Percentiles rank a stretch among this genome's conserved stretches.
Conservation (phyloP, 2,797 vertebrate genomes). For the Urophycis tenuis region DNA sequence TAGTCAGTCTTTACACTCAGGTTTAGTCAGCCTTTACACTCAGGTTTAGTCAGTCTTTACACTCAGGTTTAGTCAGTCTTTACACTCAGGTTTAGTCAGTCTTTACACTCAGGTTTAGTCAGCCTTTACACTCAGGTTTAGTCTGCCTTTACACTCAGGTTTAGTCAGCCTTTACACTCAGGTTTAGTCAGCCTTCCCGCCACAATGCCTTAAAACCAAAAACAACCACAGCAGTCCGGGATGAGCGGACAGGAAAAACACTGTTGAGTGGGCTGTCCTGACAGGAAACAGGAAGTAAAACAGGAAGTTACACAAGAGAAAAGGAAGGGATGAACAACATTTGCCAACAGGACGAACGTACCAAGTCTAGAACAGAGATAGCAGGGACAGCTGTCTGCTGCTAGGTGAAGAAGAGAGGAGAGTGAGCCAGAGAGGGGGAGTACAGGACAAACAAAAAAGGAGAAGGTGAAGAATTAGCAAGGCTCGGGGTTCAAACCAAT, state of each 20-base stretch:
- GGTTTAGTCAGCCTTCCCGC: constrained; percentile 22
- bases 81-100: constrained; percentile 6
- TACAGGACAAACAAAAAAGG: constrained; percentile 41
- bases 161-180: constrained; percentile 15
- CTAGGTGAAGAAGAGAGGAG: constrained; percentile 71
- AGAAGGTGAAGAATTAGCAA: constrained; percentile 35
- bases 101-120: constrained; percentile 17
- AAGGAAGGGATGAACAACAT: constrained; percentile 62
- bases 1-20: constrained; percentile 15
- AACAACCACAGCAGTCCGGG: constrained; percentile 47
- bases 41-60: constrained; percentile 18
- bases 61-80: constrained; percentile 16
- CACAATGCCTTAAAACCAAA: constrained; percentile 13
- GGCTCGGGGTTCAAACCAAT: constrained; percentile 38
- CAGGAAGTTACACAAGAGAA: constrained; percentile 61
- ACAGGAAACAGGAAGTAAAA: constrained; percentile 65
- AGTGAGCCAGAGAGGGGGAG: constrained; percentile 56
- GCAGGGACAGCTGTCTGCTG: constrained; percentile 99
- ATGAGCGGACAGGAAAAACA: constrained; percentile 54
- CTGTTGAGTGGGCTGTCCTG: constrained; percentile 58
- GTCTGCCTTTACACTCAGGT: constrained; percentile 14
- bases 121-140: constrained; percentile 14
- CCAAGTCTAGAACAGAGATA: constrained; percentile 99
- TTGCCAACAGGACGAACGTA: constrained; percentile 83
- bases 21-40: constrained; percentile 17